These are phyloP conservation scores for Meriones psammophilus DNA, from an alignment of 2,797 vertebrate species.

Conservation along the genomic window DNA sequence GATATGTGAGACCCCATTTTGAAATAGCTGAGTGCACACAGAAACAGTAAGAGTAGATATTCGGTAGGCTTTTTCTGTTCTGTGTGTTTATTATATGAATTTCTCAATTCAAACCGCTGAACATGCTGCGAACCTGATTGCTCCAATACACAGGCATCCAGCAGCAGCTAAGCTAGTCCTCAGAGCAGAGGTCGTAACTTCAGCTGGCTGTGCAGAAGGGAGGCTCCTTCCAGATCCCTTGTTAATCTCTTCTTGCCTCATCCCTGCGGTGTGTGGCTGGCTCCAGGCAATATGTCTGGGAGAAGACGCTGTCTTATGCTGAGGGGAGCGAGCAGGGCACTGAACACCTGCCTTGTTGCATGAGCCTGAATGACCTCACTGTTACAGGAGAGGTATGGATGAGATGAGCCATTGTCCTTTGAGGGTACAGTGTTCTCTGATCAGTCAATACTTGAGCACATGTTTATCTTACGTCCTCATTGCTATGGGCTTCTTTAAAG, in stretches of 20 bases:
- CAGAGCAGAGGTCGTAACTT: background rate
- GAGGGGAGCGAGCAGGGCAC: no score
- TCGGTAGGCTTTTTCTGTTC: background rate
- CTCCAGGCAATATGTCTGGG: background rate
- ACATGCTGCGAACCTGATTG: background rate
- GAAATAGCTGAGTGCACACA: background rate
- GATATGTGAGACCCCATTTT: background rate
- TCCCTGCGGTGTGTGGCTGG: background rate
- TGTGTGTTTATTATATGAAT: background rate
- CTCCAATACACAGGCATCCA: background rate
- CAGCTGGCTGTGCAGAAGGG: background rate
- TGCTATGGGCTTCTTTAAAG: background rate
- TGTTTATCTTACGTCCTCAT: background rate
- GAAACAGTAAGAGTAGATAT: no score
- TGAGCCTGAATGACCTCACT: background rate
- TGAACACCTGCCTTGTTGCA: background rate
- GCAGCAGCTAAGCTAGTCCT: background rate
- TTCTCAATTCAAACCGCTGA: background rate
- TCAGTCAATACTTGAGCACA: background rate
- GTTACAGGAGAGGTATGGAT: background rate
- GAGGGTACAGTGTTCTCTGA: background rate
- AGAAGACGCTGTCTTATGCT: background rate
- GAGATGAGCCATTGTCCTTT: background rate
- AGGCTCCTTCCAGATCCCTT: background rate
- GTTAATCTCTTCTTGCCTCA: background rate